Percentiles rank a stretch among this genome's conserved stretches.
Conservation (phyloP, 2,113 vertebrate species). For the Petroica traversi region DNA sequence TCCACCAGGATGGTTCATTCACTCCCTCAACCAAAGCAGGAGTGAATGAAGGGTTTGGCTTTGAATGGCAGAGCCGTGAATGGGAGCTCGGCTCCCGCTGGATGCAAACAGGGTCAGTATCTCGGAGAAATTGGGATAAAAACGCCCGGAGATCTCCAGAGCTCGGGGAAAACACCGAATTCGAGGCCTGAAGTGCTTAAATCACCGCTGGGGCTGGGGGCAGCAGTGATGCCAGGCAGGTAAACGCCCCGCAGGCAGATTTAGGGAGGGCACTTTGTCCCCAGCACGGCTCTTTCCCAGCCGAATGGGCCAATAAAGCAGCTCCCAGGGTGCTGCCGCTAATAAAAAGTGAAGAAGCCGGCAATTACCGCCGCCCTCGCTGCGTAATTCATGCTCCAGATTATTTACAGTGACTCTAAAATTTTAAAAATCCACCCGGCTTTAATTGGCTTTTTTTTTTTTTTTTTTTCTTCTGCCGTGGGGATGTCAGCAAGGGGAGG, state of each 20-base stretch:
- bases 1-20: not conserved
- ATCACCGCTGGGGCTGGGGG: not conserved
- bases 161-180: not conserved
- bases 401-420: conserved; percentile 62
- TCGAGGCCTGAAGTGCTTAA: not conserved
- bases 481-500: not conserved
- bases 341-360: conserved; percentile 56
- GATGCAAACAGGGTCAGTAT: not conserved
- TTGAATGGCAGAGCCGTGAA: not conserved
- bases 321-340: conserved; percentile 12
- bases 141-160: not conserved
- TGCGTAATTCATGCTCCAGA: conserved; percentile 16
- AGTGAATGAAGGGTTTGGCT: not conserved
- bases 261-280: not conserved
- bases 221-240: not conserved
- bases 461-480: too few species aligned
- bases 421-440: not conserved
- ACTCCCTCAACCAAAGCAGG: not conserved
- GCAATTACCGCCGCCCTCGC: not conserved
- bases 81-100: accelerated
- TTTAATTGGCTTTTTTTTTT: conserved; percentile 32
- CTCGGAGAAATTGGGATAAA: not conserved
- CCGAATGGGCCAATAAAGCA: conserved; percentile 38
- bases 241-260: not conserved
- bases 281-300: not conserved